phyloP scores from a whole-genome alignment of 1,140 invertebrate species.

The Copidosoma floridanum region DNA sequence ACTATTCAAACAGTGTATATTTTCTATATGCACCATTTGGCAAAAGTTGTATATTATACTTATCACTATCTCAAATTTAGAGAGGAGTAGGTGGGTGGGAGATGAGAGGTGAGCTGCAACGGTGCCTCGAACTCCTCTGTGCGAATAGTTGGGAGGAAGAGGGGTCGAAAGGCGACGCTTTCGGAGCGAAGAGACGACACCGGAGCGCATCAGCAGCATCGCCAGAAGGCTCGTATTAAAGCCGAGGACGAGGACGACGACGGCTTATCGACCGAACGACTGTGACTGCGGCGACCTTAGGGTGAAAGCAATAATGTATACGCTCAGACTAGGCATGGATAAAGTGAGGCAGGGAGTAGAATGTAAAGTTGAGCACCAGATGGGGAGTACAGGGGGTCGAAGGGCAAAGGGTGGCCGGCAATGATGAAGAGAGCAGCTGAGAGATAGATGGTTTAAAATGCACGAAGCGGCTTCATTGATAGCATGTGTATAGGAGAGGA shows the following conservation, averaged over 20 bases:
- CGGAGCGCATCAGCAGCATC: too few species aligned
- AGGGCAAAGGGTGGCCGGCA: not conserved
- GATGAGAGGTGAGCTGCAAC: too few species aligned
- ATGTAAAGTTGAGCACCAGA: not conserved
- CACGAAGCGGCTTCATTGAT: too few species aligned
- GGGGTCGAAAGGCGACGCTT: not conserved
- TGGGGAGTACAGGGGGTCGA: not conserved
- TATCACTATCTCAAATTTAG: too few species aligned
- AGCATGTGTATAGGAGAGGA: too few species aligned
- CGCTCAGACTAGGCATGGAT: not conserved
- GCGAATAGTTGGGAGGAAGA: too few species aligned
- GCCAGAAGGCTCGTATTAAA: not conserved
- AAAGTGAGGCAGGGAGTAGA: not conserved
- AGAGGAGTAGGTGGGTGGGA: too few species aligned
- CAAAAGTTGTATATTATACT: too few species aligned
- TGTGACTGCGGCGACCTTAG: too few species aligned
- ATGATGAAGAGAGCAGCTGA: slow-evolving; percentile 7
- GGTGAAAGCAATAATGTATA: slow-evolving; percentile 12
- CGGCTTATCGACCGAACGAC: slow-evolving; percentile 7
- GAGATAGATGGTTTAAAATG: slow-evolving; percentile 1
- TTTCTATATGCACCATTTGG: too few species aligned
- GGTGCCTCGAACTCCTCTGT: too few species aligned
- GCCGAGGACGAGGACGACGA: not conserved
- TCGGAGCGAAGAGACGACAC: not conserved
- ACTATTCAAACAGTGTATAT: too few species aligned